Evolutionary conservation across 2,797 vertebrate genomes (phyloP).

Genomic region (Odontamblyopus lacepedii): DNA sequence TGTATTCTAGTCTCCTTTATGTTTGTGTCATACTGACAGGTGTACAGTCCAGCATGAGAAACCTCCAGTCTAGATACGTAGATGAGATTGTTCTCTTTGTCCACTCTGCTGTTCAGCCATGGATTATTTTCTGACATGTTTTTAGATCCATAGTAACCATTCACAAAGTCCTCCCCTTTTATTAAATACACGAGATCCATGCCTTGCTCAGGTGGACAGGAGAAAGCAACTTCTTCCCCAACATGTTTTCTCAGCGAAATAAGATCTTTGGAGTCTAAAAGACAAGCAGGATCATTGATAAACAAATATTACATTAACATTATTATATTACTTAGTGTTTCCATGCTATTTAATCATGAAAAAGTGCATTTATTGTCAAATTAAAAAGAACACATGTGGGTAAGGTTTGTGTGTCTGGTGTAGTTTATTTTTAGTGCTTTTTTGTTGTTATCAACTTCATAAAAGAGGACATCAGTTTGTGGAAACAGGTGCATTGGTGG

Average conservation of each 20-base stretch:
- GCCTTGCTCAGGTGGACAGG: not conserved
- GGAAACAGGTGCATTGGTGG: no score
- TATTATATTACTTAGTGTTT: not conserved
- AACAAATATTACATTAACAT: not conserved
- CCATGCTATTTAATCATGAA: no score
- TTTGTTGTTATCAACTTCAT: no score
- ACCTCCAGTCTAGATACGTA: conserved; percentile 20
- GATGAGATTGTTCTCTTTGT: accelerated
- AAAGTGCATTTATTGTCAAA: no score
- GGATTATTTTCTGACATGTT: accelerated
- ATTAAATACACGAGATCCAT: conserved; percentile 29
- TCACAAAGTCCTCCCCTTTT: accelerated
- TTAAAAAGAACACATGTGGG: no score
- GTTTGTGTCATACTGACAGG: not conserved
- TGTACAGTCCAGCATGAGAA: conserved; percentile 29
- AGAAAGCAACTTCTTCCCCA: conserved; percentile 46
- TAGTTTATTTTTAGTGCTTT: no score
- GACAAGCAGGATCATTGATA: not conserved
- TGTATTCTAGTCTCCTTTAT: accelerated
- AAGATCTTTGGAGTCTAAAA: conserved; percentile 11
- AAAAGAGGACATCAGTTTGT: no score
- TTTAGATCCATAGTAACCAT: not conserved
- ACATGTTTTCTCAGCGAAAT: conserved; percentile 8
- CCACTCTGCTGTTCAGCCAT: conserved; percentile 33
- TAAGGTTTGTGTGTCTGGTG: no score